phyloP scores from a whole-genome alignment of 1,140 invertebrate species.

The Nilaparvata lugens region DNA sequence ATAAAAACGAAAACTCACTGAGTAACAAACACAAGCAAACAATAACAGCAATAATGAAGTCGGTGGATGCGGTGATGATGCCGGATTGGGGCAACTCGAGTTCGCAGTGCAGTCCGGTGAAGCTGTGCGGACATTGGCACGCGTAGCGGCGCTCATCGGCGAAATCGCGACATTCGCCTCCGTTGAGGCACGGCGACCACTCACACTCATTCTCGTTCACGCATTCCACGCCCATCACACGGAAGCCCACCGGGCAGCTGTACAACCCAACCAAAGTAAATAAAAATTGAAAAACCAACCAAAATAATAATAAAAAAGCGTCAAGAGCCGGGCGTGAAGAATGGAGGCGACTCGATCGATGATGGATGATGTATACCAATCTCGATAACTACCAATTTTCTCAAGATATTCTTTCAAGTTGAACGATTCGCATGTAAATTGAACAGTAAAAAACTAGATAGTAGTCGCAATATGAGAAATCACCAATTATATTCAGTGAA shows the following conservation, averaged over 20 bases:
- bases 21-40: constrained; percentile 64
- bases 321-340: too few relatives aligned
- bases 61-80: constrained; percentile 64
- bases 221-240: constrained; percentile 49
- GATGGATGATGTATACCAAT: too few relatives aligned
- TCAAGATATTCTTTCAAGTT: too few relatives aligned
- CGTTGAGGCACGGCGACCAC: constrained; percentile 58
- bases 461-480: too few relatives aligned
- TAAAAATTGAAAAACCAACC: too few relatives aligned
- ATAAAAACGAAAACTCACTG: constrained; percentile 48
- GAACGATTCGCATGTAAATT: too few relatives aligned
- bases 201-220: constrained; percentile 68
- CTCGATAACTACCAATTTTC: too few relatives aligned
- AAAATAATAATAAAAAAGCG: too few relatives aligned
- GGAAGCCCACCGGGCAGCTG: constrained; percentile 63
- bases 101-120: constrained; percentile 70
- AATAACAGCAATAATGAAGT: constrained; percentile 74
- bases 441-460: too few relatives aligned
- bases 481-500: too few relatives aligned
- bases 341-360: too few relatives aligned
- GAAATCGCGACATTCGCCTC: constrained; percentile 59
- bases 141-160: constrained; percentile 59
- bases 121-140: constrained; percentile 63
- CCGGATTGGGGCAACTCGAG: constrained; percentile 60
- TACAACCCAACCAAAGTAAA: not conserved